Conservation (phyloP, 2,888 invertebrate genomes). For the Spisula subtruncata region DNA sequence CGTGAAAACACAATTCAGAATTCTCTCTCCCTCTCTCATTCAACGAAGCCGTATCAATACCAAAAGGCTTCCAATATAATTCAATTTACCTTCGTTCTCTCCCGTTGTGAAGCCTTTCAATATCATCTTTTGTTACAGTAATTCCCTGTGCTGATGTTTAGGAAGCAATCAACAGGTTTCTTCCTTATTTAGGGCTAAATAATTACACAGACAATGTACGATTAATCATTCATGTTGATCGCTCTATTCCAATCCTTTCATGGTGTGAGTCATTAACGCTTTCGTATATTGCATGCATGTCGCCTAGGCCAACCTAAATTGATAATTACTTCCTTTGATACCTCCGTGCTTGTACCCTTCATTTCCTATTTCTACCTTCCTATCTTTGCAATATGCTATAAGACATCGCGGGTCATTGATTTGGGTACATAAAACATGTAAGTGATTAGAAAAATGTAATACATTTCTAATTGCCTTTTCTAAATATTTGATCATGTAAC, state of each 20-base stretch:
- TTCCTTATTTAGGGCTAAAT: slow-evolving; percentile 11
- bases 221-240: neutral
- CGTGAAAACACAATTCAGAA: neutral
- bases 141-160: neutral
- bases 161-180: slow-evolving; percentile 20
- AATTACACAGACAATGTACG: neutral
- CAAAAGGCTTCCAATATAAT: neutral
- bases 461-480: too few species aligned
- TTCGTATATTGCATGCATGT: neutral
- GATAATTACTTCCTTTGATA: too few species aligned
- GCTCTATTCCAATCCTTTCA: neutral
- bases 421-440: too few species aligned
- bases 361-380: too few species aligned
- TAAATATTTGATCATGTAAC: too few species aligned
- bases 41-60: slow-evolving; percentile 2
- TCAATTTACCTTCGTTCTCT: neutral
- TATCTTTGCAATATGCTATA: too few species aligned
- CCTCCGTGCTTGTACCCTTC: too few species aligned
- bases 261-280: neutral
- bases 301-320: too few species aligned
- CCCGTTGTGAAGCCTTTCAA: neutral
- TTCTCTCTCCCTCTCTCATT: neutral
- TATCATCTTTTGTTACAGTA: slow-evolving; percentile 4
- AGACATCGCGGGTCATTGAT: too few species aligned
- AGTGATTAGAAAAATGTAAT: too few species aligned